These are phyloP conservation scores for Eupithecia centaureata DNA, from an alignment of 2,888 invertebrate genomes.

Conservation along the genomic window DNA sequence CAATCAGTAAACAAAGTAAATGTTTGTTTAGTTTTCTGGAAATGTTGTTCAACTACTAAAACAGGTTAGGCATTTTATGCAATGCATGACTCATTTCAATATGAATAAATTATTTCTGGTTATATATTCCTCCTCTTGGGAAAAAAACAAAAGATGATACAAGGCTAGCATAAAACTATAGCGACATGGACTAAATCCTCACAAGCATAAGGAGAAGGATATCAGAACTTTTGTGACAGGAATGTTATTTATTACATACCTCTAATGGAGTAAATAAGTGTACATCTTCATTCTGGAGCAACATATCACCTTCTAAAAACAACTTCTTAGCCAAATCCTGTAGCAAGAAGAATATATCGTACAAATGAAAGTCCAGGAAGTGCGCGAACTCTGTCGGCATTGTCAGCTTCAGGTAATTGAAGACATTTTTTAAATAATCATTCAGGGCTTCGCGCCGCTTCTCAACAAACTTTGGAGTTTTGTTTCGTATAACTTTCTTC, in stretches of 20 bases:
- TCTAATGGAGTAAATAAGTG: constrained; percentile 91
- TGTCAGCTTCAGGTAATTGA: constrained; percentile 89
- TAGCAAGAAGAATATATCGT: constrained; percentile 94
- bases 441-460: constrained; percentile 91
- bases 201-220: neutral
- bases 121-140: neutral
- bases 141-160: neutral
- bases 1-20: neutral
- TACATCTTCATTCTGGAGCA: constrained; percentile 85
- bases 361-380: constrained; percentile 94
- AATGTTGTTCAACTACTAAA: neutral
- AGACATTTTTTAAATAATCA: constrained; percentile 90
- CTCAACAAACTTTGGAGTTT: constrained; percentile 93
- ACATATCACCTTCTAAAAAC: constrained; percentile 89
- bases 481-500: constrained; percentile 96
- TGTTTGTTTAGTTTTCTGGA: neutral
- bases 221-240: neutral
- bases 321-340: constrained; percentile 92
- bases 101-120: neutral
- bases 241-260: constrained; percentile 70
- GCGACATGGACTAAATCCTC: neutral
- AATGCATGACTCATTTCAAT: neutral
- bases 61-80: neutral
- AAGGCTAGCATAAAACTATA: neutral
- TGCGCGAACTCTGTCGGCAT: constrained; percentile 92